Evolutionary conservation across 1,140 invertebrate genomes (phyloP).

Genomic region (Drosophila miranda): DNA sequence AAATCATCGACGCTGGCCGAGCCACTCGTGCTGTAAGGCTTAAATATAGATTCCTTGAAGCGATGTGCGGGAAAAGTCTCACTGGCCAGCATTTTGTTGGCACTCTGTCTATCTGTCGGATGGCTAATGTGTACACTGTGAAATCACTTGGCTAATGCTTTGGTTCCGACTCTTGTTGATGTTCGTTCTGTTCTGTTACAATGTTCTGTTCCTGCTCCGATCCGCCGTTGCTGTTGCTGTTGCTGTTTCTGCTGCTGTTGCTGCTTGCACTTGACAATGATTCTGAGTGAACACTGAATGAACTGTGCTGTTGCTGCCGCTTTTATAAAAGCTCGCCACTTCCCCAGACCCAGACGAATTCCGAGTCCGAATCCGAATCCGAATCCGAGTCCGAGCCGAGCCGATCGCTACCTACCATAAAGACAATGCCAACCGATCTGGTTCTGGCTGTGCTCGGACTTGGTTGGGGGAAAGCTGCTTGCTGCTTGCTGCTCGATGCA

Average conservation of each 20-base stretch:
- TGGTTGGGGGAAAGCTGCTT: too few species aligned
- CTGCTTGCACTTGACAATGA: slow-evolving; percentile 62
- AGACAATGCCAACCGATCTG: slow-evolving; percentile 40
- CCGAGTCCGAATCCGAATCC: slow-evolving; percentile 16
- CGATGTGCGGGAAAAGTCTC: slow-evolving; percentile 70
- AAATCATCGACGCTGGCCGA: slow-evolving; percentile 54
- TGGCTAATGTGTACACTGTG: slow-evolving; percentile 41
- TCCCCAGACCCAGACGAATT: slow-evolving; percentile 10
- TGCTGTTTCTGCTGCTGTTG: slow-evolving; percentile 28
- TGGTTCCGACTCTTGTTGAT: background rate
- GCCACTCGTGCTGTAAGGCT: slow-evolving; percentile 56
- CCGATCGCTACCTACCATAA: slow-evolving; percentile 34
- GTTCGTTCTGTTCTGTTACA: slow-evolving; percentile 1
- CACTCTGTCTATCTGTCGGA: slow-evolving; percentile 32
- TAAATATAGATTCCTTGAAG: slow-evolving; percentile 81
- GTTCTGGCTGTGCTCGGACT: too few species aligned
- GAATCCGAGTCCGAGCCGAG: slow-evolving; percentile 12
- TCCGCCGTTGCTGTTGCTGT: slow-evolving; percentile 8
- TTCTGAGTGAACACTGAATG: slow-evolving; percentile 74
- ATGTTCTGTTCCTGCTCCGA: slow-evolving; percentile 6
- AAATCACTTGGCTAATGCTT: slow-evolving; percentile 20
- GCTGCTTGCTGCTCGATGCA: slow-evolving; percentile 8
- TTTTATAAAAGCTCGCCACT: slow-evolving; percentile 72
- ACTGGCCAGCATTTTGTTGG: slow-evolving; percentile 79
- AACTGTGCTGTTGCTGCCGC: slow-evolving; percentile 62